Percentiles rank a stretch among this genome's conserved stretches.
phyloP scores from a whole-genome alignment of 2,113 vertebrate genomes.

The Tonatia bakeri region DNA sequence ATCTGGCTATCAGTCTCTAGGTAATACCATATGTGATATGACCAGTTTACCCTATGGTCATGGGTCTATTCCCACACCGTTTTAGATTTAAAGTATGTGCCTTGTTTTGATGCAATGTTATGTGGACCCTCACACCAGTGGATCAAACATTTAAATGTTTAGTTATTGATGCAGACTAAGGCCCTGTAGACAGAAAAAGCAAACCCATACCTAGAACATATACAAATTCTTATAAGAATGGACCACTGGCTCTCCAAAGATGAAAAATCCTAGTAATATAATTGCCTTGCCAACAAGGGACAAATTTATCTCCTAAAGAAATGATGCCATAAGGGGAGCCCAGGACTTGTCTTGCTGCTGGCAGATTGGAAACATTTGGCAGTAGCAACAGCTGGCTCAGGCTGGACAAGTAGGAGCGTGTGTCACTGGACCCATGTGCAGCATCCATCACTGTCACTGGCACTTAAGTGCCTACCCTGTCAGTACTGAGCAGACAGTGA shows the following conservation, averaged over 20 bases:
- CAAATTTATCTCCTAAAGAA: neutral
- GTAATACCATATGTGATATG: neutral
- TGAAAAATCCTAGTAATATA: neutral
- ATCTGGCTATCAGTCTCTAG: neutral
- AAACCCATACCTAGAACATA: neutral
- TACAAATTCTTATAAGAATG: neutral
- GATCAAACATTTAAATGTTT: neutral
- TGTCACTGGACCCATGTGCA: neutral
- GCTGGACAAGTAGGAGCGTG: neutral
- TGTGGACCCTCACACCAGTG: neutral
- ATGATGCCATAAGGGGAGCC: neutral
- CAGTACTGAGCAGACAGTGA: neutral
- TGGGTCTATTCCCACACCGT: neutral
- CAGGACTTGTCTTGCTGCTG: neutral
- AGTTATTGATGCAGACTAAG: neutral
- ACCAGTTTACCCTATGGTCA: neutral
- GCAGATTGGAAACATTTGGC: neutral
- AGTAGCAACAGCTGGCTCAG: neutral
- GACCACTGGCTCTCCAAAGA: neutral
- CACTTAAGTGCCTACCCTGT: neutral
- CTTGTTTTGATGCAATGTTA: neutral
- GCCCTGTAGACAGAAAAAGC: neutral
- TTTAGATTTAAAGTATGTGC: neutral
- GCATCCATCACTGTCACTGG: too few relatives aligned
- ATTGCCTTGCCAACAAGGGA: neutral